These are phyloP conservation scores for Trogon surrucura DNA, from an alignment of 2,113 vertebrate genomes.

Conservation along the genomic window DNA sequence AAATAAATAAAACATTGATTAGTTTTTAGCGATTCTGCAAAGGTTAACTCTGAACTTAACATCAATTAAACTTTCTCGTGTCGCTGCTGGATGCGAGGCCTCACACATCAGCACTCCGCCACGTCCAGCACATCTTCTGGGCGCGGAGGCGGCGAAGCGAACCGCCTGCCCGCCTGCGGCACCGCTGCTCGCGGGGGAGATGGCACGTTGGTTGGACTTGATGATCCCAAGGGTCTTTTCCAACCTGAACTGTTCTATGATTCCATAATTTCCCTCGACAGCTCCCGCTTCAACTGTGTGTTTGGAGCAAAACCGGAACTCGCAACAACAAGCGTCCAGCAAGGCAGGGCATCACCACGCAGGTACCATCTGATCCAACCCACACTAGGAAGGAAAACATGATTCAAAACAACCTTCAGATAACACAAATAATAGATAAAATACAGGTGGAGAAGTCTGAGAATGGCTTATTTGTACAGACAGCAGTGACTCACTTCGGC, in stretches of 20 bases:
- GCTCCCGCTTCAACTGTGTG: accelerated
- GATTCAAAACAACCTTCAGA: not conserved
- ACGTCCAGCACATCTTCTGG: accelerated
- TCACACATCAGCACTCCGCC: accelerated
- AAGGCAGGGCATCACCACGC: not conserved
- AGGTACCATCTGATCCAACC: not conserved
- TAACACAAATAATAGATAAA: accelerated
- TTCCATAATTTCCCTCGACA: not conserved
- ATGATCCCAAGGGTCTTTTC: no score
- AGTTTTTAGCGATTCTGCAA: not conserved
- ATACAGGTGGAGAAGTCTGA: accelerated
- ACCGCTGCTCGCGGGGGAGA: accelerated
- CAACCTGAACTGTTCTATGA: no score
- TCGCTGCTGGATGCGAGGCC: not conserved
- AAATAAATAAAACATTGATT: not conserved
- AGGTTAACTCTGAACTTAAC: not conserved
- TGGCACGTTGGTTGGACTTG: no score
- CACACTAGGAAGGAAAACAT: accelerated
- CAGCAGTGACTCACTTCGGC: accelerated
- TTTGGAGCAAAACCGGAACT: not conserved
- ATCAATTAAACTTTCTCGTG: accelerated
- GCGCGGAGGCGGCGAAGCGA: not conserved
- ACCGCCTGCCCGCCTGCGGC: accelerated
- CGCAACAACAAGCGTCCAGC: not conserved
- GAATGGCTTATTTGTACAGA: accelerated